Evolutionary conservation across 2,113 vertebrate species (phyloP).

Genomic region (Phasianus colchicus): DNA sequence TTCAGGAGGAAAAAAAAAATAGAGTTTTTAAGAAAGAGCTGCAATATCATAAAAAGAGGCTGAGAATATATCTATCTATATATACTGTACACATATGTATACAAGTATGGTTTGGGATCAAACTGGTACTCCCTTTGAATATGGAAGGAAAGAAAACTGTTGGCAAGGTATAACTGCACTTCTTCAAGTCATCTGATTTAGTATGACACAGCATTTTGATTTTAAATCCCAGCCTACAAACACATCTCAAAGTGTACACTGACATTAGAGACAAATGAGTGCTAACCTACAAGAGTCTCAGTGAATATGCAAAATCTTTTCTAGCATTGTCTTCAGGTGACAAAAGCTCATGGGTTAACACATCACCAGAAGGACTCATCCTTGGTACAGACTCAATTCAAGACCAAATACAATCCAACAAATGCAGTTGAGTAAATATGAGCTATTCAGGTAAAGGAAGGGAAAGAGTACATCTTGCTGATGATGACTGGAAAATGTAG

Average conservation of each 20-base stretch:
- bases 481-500: not conserved
- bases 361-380: not conserved
- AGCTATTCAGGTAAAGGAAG: not conserved
- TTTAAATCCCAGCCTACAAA: not conserved
- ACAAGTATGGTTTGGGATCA: not conserved
- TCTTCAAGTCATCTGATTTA: not conserved
- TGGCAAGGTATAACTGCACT: not conserved
- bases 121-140: not conserved
- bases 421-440: not conserved
- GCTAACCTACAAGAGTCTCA: not conserved
- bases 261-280: not conserved
- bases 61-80: not conserved
- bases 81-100: too few relatives aligned
- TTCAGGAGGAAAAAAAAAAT: not conserved
- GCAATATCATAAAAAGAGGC: not conserved
- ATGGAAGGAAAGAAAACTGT: not conserved
- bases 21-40: not conserved
- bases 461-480: not conserved
- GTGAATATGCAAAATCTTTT: not conserved
- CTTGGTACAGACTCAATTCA: not conserved
- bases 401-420: not conserved
- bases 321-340: not conserved
- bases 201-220: not conserved
- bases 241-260: not conserved
- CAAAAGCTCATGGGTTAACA: not conserved